A percentile compares a stretch with the other conserved stretches of the same genome.
Conservation (phyloP, 2,797 vertebrate genomes). For the Bovichtus diacanthus region DNA sequence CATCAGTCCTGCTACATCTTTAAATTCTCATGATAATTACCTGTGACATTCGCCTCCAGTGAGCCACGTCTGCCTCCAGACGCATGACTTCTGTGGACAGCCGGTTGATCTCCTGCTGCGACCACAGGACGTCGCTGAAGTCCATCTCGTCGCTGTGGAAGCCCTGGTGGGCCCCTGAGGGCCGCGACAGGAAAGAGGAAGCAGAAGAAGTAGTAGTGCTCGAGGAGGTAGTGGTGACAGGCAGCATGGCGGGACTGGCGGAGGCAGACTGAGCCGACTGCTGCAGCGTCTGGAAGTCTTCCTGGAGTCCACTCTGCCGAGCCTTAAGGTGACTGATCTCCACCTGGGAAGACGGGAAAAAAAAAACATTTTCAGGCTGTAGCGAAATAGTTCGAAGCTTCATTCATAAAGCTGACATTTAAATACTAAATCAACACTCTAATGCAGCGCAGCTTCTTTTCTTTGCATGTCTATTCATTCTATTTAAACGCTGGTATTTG, state of each 20-base stretch:
- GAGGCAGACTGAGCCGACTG: conserved; percentile 81
- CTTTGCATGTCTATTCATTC: too few relatives aligned
- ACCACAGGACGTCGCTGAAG: conserved; percentile 94
- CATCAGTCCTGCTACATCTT: neutral
- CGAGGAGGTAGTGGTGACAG: conserved; percentile 71
- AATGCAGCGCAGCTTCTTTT: too few relatives aligned
- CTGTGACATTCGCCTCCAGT: conserved; percentile 94
- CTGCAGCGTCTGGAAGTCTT: conserved; percentile 91
- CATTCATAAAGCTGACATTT: too few relatives aligned
- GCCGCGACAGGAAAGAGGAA: conserved; percentile 81
- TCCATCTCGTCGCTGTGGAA: conserved; percentile 95
- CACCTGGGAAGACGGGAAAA: too few relatives aligned
- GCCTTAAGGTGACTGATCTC: conserved; percentile 97
- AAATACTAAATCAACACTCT: too few relatives aligned
- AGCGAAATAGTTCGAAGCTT: too few relatives aligned
- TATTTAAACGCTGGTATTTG: too few relatives aligned
- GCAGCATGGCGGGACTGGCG: conserved; percentile 68
- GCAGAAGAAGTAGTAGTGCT: conserved; percentile 75
- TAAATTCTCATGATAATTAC: conserved; percentile 65
- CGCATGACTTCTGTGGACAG: conserved; percentile 91
- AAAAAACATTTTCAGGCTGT: too few relatives aligned
- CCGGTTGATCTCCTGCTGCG: conserved; percentile 97
- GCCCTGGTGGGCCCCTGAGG: conserved; percentile 78
- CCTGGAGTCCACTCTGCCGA: conserved; percentile 91
- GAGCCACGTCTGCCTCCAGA: conserved; percentile 91